Evolutionary conservation across 2,113 vertebrate species (phyloP), one percentile per base, ranked within the genome.

Genomic region (Crotophaga sulcirostris): DNA sequence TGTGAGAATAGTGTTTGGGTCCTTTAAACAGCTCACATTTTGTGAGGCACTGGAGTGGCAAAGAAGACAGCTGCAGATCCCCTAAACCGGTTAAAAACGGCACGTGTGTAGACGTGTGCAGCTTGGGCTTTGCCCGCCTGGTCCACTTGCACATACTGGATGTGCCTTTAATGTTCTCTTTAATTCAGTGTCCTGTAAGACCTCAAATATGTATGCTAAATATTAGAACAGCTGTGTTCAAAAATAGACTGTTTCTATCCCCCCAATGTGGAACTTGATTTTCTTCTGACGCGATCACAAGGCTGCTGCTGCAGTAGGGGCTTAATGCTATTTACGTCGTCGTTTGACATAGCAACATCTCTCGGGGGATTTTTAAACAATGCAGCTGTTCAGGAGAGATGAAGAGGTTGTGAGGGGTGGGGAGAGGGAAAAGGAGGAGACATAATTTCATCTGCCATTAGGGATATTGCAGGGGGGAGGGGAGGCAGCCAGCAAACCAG

Each of bases 301-400:
- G 94, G 49, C 96, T 60, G 96, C 95, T 94, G 96, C 91, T 97
- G 92, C 95, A 95, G 87, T 75, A 97, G 95, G 72, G 93, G 74
- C 93, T 97, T 97, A 97, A 96, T 96, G 93, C 94, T 96, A 93
- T 96, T 97, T 97, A 95, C 80, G 82, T 96, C 82, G 90, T 94
- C 84, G 20, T 97, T 97, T 94, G 96, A 97, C 96, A 97, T 95
- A 92, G 94, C 95, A 96, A 95, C 96, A 88, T 97, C 87, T 97
- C 96, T 83, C 92, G 7, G 94, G 96, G 95, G 96, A 95, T 97
- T 97, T 97, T 95, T 78, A 93, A 94, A 97, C 96, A 97, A 96
- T 97, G 95, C 96, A 97, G 92, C 96, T 96, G 95, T 93, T 96
- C 74, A 79, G 93, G 89, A 77, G 90, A 88, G 76, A 96, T 94